These are phyloP conservation scores for Chrysoperla carnea DNA, from an alignment of 1,140 invertebrate species.

Conservation along the genomic window DNA sequence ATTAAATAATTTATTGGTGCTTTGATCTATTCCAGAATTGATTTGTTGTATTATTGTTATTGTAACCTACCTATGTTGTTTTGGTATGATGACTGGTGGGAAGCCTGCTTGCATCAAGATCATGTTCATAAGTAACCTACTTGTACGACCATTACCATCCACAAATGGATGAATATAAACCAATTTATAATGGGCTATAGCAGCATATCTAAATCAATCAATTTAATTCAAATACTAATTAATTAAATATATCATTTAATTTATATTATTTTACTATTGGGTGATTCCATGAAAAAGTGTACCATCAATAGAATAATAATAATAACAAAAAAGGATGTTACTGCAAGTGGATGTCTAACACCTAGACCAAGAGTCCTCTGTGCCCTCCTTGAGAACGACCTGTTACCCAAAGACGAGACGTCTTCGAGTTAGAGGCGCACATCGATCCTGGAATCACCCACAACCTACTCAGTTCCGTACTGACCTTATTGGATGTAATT, in stretches of 20 bases:
- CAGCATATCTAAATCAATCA: conserved; percentile 50
- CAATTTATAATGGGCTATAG: conserved; percentile 89
- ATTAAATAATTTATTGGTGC: conserved; percentile 3
- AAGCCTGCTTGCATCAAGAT: conserved; percentile 96
- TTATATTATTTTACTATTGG: too few relatives aligned
- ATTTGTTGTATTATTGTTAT: not conserved
- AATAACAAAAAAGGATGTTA: too few relatives aligned
- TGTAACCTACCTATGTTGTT: conserved; percentile 64
- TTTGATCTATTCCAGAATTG: not conserved
- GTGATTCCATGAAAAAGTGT: too few relatives aligned
- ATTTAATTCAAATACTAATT: not conserved
- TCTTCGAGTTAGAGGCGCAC: not conserved
- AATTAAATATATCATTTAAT: too few relatives aligned
- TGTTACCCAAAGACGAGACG: too few relatives aligned
- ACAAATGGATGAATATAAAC: conserved; percentile 89
- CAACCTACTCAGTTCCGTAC: too few relatives aligned
- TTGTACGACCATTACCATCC: conserved; percentile 90
- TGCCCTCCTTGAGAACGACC: too few relatives aligned
- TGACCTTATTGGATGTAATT: conserved; percentile 74
- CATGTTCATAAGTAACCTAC: conserved; percentile 88
- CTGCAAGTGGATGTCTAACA: too few relatives aligned
- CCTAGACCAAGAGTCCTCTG: not conserved
- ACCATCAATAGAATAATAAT: too few relatives aligned
- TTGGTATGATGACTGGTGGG: conserved; percentile 87
- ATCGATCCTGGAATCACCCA: too few relatives aligned